Evolutionary conservation across 2,113 vertebrate species (phyloP).

Genomic region (Amblyopsis rosae): DNA sequence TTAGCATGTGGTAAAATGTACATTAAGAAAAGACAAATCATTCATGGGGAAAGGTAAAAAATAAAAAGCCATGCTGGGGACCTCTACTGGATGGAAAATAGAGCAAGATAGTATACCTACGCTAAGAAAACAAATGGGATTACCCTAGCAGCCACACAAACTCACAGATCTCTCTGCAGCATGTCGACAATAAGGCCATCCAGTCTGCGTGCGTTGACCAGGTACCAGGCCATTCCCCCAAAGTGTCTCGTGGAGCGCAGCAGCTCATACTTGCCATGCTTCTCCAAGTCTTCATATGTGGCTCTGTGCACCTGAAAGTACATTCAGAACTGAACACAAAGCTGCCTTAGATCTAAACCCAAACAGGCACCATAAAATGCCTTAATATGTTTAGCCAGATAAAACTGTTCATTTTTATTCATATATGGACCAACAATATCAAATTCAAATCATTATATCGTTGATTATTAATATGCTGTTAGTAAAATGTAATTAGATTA

Average conservation of each 20-base stretch:
- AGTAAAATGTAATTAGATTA: too few species aligned
- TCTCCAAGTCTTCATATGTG: conserved; percentile 88
- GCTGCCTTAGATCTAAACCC: too few species aligned
- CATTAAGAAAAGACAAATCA: neutral
- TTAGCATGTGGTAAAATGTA: neutral
- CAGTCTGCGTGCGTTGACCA: conserved; percentile 78
- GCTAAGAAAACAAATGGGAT: neutral
- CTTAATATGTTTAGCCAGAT: too few species aligned
- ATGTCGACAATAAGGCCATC: conserved; percentile 91
- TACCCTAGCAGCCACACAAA: conserved; percentile 21
- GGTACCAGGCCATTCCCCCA: conserved; percentile 90
- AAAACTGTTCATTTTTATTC: neutral
- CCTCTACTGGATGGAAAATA: neutral
- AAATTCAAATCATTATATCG: too few species aligned
- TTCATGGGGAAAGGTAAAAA: neutral
- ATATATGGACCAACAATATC: neutral
- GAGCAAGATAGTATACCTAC: neutral
- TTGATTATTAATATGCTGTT: too few species aligned
- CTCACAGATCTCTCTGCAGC: conserved; percentile 92
- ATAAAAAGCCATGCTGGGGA: neutral
- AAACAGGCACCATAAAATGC: neutral
- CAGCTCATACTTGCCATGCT: conserved; percentile 83
- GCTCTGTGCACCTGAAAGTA: conserved; percentile 79
- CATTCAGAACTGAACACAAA: neutral
- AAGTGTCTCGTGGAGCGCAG: conserved; percentile 92